Evolutionary conservation across 2,888 invertebrate species (phyloP), one percentile per base, ranked within the genome.

Genomic region (Blomia tropicalis): DNA sequence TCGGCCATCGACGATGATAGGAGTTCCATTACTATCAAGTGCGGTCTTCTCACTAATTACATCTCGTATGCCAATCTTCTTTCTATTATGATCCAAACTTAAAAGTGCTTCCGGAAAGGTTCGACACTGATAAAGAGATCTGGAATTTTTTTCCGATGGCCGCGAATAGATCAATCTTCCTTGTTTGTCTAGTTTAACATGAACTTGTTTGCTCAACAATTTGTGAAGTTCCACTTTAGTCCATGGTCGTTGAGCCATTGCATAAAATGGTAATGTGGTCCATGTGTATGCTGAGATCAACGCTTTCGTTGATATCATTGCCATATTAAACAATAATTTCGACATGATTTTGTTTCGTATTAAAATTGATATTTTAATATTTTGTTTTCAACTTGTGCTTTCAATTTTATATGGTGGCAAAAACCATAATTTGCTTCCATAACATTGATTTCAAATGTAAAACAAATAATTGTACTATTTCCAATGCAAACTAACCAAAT

Each of bases 21-120:
- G 25, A 11, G 43, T 43, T 14, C 62, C 62, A 19, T 29, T 36
- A 11, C n/a, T 11, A 36, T 60, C 61, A 17, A 83, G 76, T 74
- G 98, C 96, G 72, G 95, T 91, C 72, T 91, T 89, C 74, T 93
- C 95, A 64, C 85, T 83, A 47, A 92, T 79, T 69, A 93, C 84
- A 70, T 90, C 82, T 60, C 95, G 79, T 0, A 91, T 91, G 56
- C 95, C 95, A 66, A 93, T 22, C 7, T 19, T 11, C 29, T 27
- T 31, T 29, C 36, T 27, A 36, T 25, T 11, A 19, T 30, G 56
- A 56, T 56, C 56, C 56, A 56, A 56, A 19, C 11, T 31, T 25
- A n/a, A 14, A 11, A 56, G 19, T 22, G 23, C 11, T 19, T 56
- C 56, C 17, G 31, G 11, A 4, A 56, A 23, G 2, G 56, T 32